Base-by-base conservation (phyloP, 1,140 invertebrate genomes). In the Neocloeon triangulifer region DNA sequence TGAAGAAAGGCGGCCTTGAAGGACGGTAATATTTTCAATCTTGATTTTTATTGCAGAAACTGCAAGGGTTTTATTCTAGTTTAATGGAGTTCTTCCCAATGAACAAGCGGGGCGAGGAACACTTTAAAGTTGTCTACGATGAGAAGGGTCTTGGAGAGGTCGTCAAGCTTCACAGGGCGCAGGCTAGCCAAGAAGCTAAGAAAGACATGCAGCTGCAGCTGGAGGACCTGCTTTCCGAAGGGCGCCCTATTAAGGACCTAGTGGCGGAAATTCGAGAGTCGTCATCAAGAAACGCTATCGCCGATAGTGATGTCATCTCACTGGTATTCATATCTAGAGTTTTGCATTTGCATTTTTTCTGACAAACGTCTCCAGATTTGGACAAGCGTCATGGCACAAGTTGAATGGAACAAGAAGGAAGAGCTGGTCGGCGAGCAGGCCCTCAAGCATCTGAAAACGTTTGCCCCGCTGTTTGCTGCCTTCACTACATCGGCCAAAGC, bases 331-430 rank as follows among this genome's bases (percentile, higher is more conserved):
- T 8, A 23, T 23, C 12, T 12, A 23, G 8, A 23, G 22, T 8
- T 8, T 23, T 23, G 22, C 22, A 23, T 23, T 8, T 23, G 22
- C 12, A 23, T 8, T 30, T 5, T 13, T 4, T 5, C n/a, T 33
- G 20, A 8, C 7, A 20, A 20, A 31, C 20, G 18, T 6, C 34
- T 39, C 9, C 36, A 63, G 61, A 72, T 92, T 45, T 96, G 88
- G 88, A 72, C 69, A 40, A 82, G 78, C 37, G 71, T 95, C 40
- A 95, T 96, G 88, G 69, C 69, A 33, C 71, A 79, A 42, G 79
- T 82, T 25, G 88, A 96, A 58, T 95, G 88, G 88, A 95, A 92
- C 55, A 96, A 95, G 57, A 94, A 94, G 53, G 88, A 94, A 58
- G 88, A 95, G 54, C 57, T 96, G 36, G 70, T 94, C 36, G 84